phyloP scores from a whole-genome alignment of 2,888 invertebrate genomes.

The Drepanosiphum platanoidis region DNA sequence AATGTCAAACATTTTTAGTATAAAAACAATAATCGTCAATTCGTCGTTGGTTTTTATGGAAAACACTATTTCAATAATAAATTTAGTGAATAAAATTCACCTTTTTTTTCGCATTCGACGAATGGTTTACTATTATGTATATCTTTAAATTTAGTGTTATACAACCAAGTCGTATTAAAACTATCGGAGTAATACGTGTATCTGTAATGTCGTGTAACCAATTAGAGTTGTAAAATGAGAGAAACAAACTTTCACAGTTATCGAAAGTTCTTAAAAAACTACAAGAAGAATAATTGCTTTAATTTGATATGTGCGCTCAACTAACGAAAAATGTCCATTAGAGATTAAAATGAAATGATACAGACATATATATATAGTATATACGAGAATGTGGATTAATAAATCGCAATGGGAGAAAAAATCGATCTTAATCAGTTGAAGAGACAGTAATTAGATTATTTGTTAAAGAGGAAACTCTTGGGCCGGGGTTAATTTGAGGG shows the following conservation, averaged over 20 bases:
- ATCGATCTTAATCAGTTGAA: conserved; percentile 13
- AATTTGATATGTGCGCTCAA: neutral
- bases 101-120: neutral
- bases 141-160: neutral
- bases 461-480: conserved; percentile 2
- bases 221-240: neutral
- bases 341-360: neutral
- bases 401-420: neutral
- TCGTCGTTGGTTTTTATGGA: too few species aligned
- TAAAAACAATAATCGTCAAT: too few species aligned
- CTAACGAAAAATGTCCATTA: conserved; percentile 7
- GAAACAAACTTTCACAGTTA: neutral
- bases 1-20: too few species aligned
- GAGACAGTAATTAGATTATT: conserved; percentile 20
- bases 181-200: neutral
- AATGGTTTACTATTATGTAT: neutral
- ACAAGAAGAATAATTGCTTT: neutral
- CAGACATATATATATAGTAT: neutral
- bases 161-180: neutral
- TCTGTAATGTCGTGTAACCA: too few species aligned
- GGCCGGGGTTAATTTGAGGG: neutral
- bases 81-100: too few species aligned
- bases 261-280: neutral
- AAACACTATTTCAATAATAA: too few species aligned
- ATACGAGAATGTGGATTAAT: neutral